Percentiles rank a stretch among this genome's conserved stretches.
Evolutionary conservation across 2,113 vertebrate genomes (phyloP).

Genomic region (Bombycilla garrulus): DNA sequence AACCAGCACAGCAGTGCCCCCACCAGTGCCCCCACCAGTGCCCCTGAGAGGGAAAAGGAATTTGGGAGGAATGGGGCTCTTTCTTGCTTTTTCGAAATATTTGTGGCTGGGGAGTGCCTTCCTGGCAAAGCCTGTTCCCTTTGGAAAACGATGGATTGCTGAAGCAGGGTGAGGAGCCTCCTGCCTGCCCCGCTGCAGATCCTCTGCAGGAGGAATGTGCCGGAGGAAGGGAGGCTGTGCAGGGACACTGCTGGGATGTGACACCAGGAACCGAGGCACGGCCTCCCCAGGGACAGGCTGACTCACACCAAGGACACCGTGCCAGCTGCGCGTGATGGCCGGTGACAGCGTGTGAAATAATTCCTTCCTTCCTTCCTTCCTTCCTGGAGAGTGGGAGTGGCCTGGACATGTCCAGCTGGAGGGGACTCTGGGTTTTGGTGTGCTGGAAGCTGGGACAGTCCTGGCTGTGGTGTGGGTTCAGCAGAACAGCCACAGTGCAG

Average conservation of each 20-base stretch:
- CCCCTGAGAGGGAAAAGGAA: not conserved
- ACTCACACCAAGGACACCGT: not conserved
- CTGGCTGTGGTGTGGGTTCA: not conserved
- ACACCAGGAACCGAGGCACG: not conserved
- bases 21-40: not conserved
- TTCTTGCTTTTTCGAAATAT: not conserved
- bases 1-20: fast-evolving
- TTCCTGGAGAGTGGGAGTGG: not conserved
- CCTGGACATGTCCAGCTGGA: not conserved
- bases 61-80: not conserved
- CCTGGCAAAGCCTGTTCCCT: not conserved
- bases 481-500: fast-evolving
- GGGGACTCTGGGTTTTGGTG: not conserved
- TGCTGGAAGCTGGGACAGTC: not conserved
- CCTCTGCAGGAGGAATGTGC: not conserved
- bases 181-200: not conserved
- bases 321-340: not conserved
- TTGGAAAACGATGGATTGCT: not conserved
- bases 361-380: conserved; percentile 47
- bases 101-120: fast-evolving
- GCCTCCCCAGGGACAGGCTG: not conserved
- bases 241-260: not conserved
- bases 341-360: not conserved
- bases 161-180: not conserved
- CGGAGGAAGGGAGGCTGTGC: not conserved